Conservation (phyloP, 2,888 invertebrate species). For the Aproaerema taeniolella region DNA sequence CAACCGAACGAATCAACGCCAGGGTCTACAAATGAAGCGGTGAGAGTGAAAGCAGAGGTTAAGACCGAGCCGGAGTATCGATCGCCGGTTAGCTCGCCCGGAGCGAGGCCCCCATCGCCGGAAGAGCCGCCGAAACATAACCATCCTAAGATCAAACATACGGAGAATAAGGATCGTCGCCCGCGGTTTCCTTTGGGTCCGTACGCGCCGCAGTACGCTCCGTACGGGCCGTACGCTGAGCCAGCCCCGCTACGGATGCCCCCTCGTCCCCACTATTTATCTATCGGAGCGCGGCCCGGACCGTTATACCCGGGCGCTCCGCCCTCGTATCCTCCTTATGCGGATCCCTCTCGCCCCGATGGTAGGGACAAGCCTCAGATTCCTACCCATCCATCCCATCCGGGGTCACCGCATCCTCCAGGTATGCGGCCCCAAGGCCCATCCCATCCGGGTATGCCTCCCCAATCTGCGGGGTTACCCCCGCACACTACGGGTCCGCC, state of each 20-base stretch:
- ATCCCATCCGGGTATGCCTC: background rate
- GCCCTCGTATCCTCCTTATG: constrained; percentile 7
- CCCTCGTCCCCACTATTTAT: too few relatives aligned
- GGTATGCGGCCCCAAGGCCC: background rate
- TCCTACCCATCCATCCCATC: background rate
- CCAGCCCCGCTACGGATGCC: too few relatives aligned
- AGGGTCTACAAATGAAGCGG: constrained; percentile 26
- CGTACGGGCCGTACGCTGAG: constrained; percentile 66
- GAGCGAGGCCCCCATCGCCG: constrained; percentile 34
- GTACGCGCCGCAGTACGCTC: constrained; percentile 67
- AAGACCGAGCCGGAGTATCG: constrained; percentile 66
- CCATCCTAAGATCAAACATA: constrained; percentile 66
- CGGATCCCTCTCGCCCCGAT: constrained; percentile 18
- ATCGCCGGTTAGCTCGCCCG: constrained; percentile 48
- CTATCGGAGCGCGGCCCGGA: too few relatives aligned
- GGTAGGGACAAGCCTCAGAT: too few relatives aligned
- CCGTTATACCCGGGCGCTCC: too few relatives aligned
- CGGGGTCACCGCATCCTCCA: background rate
- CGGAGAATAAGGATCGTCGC: constrained; percentile 62
- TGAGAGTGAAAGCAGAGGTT: constrained; percentile 65
- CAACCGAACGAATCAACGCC: too few relatives aligned
- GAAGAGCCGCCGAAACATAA: constrained; percentile 42
- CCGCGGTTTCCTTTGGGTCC: constrained; percentile 65
- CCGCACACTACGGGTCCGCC: too few relatives aligned
- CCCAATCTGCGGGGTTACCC: too few relatives aligned